Conservation (phyloP, 64 coral and sea anemone species). For the Anthopleura sola region DNA sequence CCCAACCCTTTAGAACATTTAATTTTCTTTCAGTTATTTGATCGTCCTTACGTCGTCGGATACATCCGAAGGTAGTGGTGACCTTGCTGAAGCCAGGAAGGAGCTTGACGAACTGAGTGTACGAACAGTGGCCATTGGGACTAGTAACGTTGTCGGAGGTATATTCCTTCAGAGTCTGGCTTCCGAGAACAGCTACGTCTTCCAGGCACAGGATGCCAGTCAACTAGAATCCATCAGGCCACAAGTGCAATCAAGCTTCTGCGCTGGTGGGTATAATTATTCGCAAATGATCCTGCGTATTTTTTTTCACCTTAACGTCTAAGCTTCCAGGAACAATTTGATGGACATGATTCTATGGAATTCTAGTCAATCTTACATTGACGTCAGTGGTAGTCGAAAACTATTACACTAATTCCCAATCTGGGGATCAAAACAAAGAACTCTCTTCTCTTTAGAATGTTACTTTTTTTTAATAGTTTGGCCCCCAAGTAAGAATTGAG, state of each 20-base stretch:
- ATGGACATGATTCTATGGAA: too few relatives aligned
- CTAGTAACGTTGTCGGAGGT: neutral
- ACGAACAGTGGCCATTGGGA: neutral
- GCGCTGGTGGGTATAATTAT: slow-evolving; percentile 3
- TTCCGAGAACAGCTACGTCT: neutral
- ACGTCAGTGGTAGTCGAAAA: too few relatives aligned
- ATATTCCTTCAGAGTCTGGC: neutral
- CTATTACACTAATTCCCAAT: too few relatives aligned
- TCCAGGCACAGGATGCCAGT: neutral
- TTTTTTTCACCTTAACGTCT: too few relatives aligned
- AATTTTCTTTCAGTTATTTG: slow-evolving; percentile 5
- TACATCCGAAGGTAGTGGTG: neutral
- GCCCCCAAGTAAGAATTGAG: too few relatives aligned
- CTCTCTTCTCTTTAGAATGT: too few relatives aligned
- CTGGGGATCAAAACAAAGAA: too few relatives aligned
- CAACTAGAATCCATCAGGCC: neutral
- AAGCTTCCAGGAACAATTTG: too few relatives aligned
- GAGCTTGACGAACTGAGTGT: neutral
- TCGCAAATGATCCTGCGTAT: too few relatives aligned
- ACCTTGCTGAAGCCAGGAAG: slow-evolving; percentile 5
- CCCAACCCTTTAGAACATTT: too few relatives aligned
- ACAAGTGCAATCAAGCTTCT: slow-evolving; percentile 16
- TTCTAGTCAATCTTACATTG: too few relatives aligned
- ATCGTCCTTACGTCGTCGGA: neutral
- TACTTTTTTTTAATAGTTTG: too few relatives aligned